phyloP scores from a whole-genome alignment of 2,888 invertebrate genomes.

The Nebria salina region DNA sequence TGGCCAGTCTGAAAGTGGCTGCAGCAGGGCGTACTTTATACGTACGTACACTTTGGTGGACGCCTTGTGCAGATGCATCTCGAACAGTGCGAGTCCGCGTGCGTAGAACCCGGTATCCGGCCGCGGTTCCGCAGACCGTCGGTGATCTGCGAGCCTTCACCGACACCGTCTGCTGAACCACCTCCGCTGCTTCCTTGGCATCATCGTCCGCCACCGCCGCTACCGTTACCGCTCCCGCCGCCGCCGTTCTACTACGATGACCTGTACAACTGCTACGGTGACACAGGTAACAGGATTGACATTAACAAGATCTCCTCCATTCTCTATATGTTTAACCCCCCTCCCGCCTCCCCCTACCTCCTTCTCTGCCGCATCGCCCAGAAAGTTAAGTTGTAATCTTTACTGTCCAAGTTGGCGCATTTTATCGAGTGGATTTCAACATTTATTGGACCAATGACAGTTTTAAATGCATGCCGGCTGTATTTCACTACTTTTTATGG shows the following conservation, averaged over 20 bases:
- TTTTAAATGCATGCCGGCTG: constrained; percentile 35
- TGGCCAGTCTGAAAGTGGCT: constrained; percentile 52
- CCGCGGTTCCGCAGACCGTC: constrained; percentile 50
- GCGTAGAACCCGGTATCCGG: constrained; percentile 52
- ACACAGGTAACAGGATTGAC: constrained; percentile 29
- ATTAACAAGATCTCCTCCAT: constrained; percentile 12
- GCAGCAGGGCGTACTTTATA: constrained; percentile 29
- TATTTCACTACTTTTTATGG: constrained; percentile 21
- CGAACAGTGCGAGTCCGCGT: constrained; percentile 53
- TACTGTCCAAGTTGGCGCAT: constrained; percentile 43
- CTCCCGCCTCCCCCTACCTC: background rate
- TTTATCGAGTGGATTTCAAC: constrained; percentile 46
- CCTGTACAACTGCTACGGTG: constrained; percentile 2
- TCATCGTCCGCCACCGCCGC: background rate
- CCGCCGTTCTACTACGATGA: constrained; percentile 3
- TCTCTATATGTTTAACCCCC: background rate
- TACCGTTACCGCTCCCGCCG: background rate
- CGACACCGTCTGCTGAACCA: constrained; percentile 12
- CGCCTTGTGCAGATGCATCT: constrained; percentile 51
- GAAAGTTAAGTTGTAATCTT: constrained; percentile 47
- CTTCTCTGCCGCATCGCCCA: background rate
- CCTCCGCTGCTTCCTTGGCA: background rate
- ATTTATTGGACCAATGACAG: constrained; percentile 47
- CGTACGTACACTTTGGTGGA: background rate
- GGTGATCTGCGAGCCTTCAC: constrained; percentile 49